Evolutionary conservation across 2,888 invertebrate species (phyloP).

Genomic region (Salticus scenicus): DNA sequence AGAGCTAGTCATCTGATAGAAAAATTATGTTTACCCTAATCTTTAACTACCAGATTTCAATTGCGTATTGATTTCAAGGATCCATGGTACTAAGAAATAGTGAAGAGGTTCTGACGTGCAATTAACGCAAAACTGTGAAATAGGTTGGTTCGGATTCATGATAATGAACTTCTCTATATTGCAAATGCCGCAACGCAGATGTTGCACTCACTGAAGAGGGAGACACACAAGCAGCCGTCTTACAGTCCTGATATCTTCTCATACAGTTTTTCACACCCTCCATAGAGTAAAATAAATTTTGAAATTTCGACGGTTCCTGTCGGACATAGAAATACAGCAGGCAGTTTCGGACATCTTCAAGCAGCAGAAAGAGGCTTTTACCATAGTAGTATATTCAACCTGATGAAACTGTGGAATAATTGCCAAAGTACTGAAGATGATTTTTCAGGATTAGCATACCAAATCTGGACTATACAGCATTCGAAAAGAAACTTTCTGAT

Average conservation of each 20-base stretch:
- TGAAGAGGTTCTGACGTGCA: neutral
- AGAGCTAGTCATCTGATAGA: neutral
- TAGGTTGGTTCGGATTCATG: neutral
- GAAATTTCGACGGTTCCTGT: neutral
- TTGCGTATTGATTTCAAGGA: neutral
- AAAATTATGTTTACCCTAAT: neutral
- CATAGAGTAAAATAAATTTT: neutral
- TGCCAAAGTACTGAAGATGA: neutral
- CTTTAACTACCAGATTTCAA: neutral
- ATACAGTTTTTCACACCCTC: neutral
- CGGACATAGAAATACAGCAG: neutral
- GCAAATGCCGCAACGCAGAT: neutral
- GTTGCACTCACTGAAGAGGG: neutral
- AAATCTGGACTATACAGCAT: too few relatives aligned
- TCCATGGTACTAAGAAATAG: neutral
- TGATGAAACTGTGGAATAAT: neutral
- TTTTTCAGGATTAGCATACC: neutral
- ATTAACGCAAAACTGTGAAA: neutral
- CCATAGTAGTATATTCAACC: neutral
- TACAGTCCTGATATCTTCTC: neutral
- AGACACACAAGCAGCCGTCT: neutral
- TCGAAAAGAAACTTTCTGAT: too few relatives aligned
- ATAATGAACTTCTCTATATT: neutral
- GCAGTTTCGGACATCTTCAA: neutral
- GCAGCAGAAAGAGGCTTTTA: neutral